Conservation (phyloP, 2,113 vertebrate genomes). For the Etia nguti region DNA sequence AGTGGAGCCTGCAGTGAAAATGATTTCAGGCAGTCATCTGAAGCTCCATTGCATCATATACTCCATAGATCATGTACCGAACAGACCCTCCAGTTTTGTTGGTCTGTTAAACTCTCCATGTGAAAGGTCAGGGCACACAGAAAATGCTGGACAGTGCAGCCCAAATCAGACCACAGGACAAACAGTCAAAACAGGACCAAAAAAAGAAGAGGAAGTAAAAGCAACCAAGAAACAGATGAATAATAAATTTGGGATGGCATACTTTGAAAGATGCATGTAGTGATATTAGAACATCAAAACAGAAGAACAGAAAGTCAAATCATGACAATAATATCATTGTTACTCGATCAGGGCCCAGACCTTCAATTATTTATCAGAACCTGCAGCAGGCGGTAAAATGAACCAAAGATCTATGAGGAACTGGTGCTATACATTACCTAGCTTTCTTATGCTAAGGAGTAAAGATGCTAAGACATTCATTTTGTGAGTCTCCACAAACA, state of each 20-base stretch:
- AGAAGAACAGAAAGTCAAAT: background rate
- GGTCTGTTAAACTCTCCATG: background rate
- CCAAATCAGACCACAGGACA: background rate
- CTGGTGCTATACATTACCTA: background rate
- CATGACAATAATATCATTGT: background rate
- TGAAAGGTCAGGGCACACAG: background rate
- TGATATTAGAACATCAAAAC: background rate
- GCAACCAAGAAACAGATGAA: background rate
- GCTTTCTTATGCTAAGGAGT: background rate
- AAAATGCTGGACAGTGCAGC: background rate
- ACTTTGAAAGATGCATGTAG: background rate
- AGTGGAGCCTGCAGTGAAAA: background rate
- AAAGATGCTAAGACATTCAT: background rate
- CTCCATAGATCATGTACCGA: background rate
- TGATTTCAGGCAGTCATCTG: background rate
- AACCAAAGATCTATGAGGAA: background rate
- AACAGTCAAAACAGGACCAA: background rate
- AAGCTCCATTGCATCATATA: background rate
- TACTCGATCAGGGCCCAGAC: background rate
- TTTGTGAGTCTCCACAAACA: background rate
- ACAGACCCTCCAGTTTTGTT: background rate
- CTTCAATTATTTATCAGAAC: background rate
- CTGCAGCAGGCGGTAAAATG: rapidly evolving
- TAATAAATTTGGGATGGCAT: background rate
- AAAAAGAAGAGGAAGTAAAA: background rate